Evolutionary conservation across 2,888 invertebrate species (phyloP).

Genomic region (Fragum whitleyi): DNA sequence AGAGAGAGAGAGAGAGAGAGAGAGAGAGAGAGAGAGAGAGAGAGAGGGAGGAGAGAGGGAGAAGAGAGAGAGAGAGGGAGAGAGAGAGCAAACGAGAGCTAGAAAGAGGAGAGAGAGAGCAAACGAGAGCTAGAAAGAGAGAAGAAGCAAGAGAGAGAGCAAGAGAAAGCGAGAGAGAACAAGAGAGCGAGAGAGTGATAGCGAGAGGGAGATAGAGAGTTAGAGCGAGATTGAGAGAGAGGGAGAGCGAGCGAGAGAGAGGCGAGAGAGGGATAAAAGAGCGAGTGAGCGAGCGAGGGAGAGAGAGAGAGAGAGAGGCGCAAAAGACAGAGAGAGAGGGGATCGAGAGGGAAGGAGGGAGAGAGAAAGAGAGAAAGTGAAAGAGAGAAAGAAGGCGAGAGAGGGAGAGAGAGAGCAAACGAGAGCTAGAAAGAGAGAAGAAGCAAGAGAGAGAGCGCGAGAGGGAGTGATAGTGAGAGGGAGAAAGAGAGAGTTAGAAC

Average conservation of each 20-base stretch:
- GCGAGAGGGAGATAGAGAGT: neutral
- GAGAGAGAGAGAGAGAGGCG: neutral
- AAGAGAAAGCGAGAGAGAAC: too few species aligned
- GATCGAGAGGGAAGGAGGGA: neutral
- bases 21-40: conserved; percentile 12
- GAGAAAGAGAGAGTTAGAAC: too few species aligned
- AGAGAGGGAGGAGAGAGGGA: neutral
- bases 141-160: too few species aligned
- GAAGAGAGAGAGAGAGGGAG: neutral
- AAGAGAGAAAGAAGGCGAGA: too few species aligned
- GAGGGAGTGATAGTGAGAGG: too few species aligned
- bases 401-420: too few species aligned
- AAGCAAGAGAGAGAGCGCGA: too few species aligned
- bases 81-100: neutral
- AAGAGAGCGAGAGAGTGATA: neutral
- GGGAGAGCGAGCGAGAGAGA: too few species aligned
- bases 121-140: neutral
- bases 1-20: conserved; percentile 1
- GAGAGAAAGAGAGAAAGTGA: neutral
- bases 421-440: too few species aligned
- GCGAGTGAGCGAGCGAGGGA: too few species aligned
- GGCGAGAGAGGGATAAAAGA: neutral
- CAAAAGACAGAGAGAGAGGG: neutral
- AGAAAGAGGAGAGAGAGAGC: neutral
- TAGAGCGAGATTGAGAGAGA: too few species aligned